Evolutionary conservation across 2,113 vertebrate species (phyloP), one percentile per base, ranked within the genome.

Genomic region (Podocnemis expansa): DNA sequence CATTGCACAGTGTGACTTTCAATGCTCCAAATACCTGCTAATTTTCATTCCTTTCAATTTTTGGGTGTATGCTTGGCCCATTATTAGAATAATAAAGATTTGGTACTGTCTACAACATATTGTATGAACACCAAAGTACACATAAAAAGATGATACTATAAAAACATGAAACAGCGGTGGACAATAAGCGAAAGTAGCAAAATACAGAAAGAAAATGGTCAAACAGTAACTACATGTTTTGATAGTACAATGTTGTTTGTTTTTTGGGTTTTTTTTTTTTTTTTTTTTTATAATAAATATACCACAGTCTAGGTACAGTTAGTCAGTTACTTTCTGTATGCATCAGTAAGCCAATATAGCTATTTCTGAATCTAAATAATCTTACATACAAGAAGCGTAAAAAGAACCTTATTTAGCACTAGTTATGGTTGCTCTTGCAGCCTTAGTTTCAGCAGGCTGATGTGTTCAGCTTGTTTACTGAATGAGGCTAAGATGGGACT

Each of bases 1-100:
- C 83, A 19, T 92, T 82, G 38, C 41, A 63, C 78, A 90, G 83
- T 52, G 55, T 90, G 83, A 95, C 93, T 91, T 95, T 93, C 89
- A 95, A 45, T 73, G 41, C 80, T 56, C 47, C 8, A 56, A 63
- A 21, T 9, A 92, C 86, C 80, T 90, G 31, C 87, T 84, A 95
- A 70, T 70, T 92, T 51, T 89, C 13, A 5, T 79, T 92, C 89
- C 85, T 56, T 78, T 49, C 27, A 67, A 88, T 79, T 0, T 0
- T 43, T 52, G 17, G 19, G 63, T 86, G 17, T 0, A 0, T 41
- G 51, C 67, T 38, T 78, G 55, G 12, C 29, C 13, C 79, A 34
- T 89, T 93, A 41, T 54, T 80, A 0, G 78, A 91, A 27, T 2
- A 85, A 70, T 29, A 84, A 49, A 2, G 3, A 60, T 92, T 93